Evolutionary conservation across 2,113 vertebrate species (phyloP).

Genomic region (Planiliza haematocheilus): DNA sequence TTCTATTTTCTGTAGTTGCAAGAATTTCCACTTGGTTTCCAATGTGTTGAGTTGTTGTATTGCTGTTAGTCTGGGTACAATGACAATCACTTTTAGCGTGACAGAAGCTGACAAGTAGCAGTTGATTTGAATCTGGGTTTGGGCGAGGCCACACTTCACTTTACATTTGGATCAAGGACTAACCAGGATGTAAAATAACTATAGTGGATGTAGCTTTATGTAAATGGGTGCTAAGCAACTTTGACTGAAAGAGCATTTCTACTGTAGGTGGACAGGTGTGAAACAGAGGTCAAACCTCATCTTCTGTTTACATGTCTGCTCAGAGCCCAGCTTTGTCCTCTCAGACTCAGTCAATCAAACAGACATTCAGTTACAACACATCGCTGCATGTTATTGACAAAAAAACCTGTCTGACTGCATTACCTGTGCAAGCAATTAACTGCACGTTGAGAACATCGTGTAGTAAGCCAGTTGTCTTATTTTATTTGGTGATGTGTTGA

Average conservation of each 20-base stretch:
- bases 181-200: slow-evolving; percentile 11
- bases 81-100: neutral
- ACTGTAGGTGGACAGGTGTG: neutral
- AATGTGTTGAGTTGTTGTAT: too few relatives aligned
- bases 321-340: neutral
- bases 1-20: too few relatives aligned
- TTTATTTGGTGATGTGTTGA: neutral
- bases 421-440: neutral
- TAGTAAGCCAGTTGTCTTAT: neutral
- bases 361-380: neutral
- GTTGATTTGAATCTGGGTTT: neutral
- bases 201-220: neutral
- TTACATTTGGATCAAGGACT: slow-evolving; percentile 10
- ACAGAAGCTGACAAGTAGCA: neutral
- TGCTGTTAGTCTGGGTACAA: neutral
- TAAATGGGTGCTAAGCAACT: neutral
- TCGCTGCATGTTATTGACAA: neutral
- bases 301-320: neutral
- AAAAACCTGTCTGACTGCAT: neutral
- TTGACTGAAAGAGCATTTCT: neutral
- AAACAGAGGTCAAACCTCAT: neutral
- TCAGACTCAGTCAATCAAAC: neutral
- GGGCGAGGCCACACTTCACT: neutral
- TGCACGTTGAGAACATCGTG: neutral
- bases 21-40: too few relatives aligned